Conservation (phyloP, 2,113 vertebrate genomes). For the Ivindomyrus marchei region DNA sequence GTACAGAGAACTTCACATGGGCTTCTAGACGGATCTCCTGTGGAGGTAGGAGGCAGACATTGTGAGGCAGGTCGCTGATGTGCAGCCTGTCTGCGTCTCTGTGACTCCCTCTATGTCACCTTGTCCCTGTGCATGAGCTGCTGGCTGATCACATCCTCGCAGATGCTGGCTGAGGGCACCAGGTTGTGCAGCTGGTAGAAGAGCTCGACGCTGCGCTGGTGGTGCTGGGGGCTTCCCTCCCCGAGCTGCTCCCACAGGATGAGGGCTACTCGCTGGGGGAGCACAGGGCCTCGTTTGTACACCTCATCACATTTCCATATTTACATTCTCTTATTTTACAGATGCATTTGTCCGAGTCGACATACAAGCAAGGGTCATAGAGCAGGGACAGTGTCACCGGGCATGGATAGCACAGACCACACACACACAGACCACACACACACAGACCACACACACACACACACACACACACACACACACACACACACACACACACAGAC, state of each 20-base stretch:
- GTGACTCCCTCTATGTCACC: conserved; percentile 50
- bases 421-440: background rate
- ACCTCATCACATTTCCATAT: background rate
- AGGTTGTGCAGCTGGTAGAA: conserved; percentile 98
- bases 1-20: conserved; percentile 90
- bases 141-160: conserved; percentile 97
- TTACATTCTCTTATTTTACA: background rate
- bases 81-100: background rate
- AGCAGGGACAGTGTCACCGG: background rate
- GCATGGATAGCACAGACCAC: background rate
- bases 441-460: no score
- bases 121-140: conserved; percentile 94
- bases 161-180: conserved; percentile 91
- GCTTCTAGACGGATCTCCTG: conserved; percentile 88
- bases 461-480: no score
- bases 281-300: background rate
- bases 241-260: conserved; percentile 89
- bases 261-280: conserved; percentile 75
- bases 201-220: conserved; percentile 93
- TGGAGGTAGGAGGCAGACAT: conserved; percentile 20
- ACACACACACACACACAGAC: no score
- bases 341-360: background rate
- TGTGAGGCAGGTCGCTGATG: background rate
- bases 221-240: conserved; percentile 86
- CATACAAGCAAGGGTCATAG: background rate